Evolutionary conservation across 2,797 vertebrate species (phyloP).

Genomic region (Micromesistius poutassou): DNA sequence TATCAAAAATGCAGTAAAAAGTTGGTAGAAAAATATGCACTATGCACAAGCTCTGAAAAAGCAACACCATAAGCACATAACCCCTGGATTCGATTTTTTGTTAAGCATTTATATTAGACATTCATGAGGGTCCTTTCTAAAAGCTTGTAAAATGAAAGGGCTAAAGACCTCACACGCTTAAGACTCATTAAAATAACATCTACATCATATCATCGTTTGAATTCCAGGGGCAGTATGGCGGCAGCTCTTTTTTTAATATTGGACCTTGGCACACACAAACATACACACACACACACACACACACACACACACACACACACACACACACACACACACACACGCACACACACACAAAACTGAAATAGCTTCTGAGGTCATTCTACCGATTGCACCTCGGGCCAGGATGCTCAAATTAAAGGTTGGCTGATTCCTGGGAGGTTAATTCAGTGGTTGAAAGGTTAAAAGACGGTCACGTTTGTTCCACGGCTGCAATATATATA

Average conservation of each 20-base stretch:
- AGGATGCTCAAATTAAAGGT: slow-evolving; percentile 48
- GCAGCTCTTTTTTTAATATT: neutral
- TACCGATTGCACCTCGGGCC: slow-evolving; percentile 43
- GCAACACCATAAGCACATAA: neutral
- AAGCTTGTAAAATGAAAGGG: neutral
- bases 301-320: no score
- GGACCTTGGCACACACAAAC: slow-evolving; percentile 5
- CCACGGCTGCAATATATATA: neutral
- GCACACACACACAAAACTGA: slow-evolving; percentile 21
- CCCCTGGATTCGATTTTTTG: neutral
- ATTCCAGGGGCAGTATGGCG: neutral
- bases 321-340: neutral
- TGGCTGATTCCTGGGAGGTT: slow-evolving; percentile 30
- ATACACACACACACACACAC: no score
- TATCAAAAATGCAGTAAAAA: neutral
- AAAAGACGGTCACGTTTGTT: neutral
- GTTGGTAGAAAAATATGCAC: neutral
- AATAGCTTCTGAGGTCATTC: slow-evolving; percentile 52
- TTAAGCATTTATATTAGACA: neutral
- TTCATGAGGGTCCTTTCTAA: neutral
- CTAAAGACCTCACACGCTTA: neutral
- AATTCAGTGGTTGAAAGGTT: neutral
- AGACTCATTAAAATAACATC: neutral
- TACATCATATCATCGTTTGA: neutral
- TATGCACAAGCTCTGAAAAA: neutral